Conservation (phyloP, 2,888 invertebrate species). For the Hyppa rectilinea region DNA sequence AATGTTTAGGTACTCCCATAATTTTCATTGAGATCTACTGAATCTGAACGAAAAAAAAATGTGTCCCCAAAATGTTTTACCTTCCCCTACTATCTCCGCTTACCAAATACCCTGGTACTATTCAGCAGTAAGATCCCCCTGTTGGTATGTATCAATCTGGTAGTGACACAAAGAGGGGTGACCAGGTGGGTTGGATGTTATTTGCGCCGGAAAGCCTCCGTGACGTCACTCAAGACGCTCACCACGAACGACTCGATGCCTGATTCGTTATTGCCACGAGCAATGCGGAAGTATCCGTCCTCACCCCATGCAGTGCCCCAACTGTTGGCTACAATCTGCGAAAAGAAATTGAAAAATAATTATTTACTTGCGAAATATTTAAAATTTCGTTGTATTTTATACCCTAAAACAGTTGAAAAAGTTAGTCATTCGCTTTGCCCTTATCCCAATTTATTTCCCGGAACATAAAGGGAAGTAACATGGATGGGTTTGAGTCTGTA, state of each 20-base stretch:
- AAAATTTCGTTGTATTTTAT: background rate
- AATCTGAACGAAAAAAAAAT: background rate
- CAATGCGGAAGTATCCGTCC: conserved; percentile 96
- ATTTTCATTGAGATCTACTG: background rate
- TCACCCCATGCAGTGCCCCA: conserved; percentile 99
- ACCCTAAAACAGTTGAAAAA: background rate
- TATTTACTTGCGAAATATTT: background rate
- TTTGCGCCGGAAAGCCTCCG: conserved; percentile 81
- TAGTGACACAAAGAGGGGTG: conserved; percentile 79
- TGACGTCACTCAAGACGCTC: conserved; percentile 93
- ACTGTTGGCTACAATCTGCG: conserved; percentile 97
- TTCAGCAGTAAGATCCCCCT: conserved; percentile 79
- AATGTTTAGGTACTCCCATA: too few species aligned
- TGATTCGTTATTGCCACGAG: conserved; percentile 96
- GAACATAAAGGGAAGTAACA: too few species aligned
- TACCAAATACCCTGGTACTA: conserved; percentile 80
- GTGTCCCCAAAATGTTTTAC: background rate
- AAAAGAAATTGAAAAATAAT: conserved; percentile 44
- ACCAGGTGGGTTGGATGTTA: conserved; percentile 80
- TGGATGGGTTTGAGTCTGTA: too few species aligned
- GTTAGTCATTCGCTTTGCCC: background rate
- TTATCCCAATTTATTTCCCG: background rate
- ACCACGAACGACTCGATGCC: conserved; percentile 97
- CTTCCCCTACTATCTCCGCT: conserved; percentile 45
- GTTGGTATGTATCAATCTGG: conserved; percentile 75